Conservation (phyloP, 2,888 invertebrate genomes). For the Nematopogon swammerdamellus region DNA sequence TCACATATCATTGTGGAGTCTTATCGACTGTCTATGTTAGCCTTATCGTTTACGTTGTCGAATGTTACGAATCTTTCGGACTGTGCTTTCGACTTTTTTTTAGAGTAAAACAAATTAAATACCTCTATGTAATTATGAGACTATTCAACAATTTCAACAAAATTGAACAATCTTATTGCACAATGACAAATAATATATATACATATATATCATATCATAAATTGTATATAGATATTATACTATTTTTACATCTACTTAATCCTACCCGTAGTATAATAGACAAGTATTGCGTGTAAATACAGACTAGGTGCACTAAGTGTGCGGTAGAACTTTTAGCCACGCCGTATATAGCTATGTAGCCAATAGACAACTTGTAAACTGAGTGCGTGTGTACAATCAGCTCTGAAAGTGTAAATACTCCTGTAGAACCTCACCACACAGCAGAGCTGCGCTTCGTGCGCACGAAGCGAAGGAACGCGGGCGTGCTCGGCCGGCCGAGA, state of each 20-base stretch:
- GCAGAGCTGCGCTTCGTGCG: no score
- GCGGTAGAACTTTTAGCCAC: background rate
- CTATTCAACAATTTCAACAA: background rate
- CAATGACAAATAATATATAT: background rate
- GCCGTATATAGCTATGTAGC: background rate
- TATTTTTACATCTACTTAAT: background rate
- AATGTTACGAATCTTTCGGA: no score
- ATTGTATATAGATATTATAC: background rate
- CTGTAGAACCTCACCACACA: no score
- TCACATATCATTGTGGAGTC: background rate
- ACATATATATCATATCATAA: background rate
- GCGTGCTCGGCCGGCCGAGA: no score
- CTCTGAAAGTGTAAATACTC: no score
- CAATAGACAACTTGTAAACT: no score
- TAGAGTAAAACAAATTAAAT: background rate
- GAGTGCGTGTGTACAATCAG: no score
- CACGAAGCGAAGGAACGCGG: no score
- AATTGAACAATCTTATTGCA: background rate
- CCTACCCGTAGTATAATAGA: background rate
- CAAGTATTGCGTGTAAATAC: background rate
- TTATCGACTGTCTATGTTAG: background rate
- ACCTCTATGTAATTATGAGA: background rate
- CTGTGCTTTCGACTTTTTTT: background rate
- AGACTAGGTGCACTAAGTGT: background rate
- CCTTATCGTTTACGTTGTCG: no score